phyloP scores from a whole-genome alignment of 2,797 vertebrate genomes.

The Crocodylus rhombifer region DNA sequence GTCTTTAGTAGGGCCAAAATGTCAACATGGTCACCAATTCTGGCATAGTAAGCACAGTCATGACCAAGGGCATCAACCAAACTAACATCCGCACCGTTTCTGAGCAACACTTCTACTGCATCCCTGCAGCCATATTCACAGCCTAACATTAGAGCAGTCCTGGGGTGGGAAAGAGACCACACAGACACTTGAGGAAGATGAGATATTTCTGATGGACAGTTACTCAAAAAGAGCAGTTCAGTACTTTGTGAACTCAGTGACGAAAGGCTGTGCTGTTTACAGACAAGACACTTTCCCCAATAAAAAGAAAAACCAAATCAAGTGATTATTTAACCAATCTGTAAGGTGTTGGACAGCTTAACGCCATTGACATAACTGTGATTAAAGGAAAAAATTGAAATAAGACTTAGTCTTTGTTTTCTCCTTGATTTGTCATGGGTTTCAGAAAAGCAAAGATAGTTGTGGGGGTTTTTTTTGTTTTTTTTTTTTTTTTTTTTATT shows the following conservation, averaged over 20 bases:
- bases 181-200: accelerated
- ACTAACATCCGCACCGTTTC: constrained; percentile 86
- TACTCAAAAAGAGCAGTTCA: accelerated
- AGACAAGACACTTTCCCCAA: background rate
- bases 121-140: constrained; percentile 95
- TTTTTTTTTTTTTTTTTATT: accelerated
- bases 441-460: no score
- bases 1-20: constrained; percentile 88
- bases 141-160: constrained; percentile 94
- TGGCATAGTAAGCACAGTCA: constrained; percentile 92
- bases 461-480: no score
- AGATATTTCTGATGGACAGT: accelerated
- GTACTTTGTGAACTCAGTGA: background rate
- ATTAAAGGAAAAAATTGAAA: background rate
- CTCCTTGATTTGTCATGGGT: no score
- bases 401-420: background rate
- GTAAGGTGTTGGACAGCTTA: background rate
- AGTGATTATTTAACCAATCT: accelerated
- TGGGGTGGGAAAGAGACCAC: constrained; percentile 48
- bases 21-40: constrained; percentile 92
- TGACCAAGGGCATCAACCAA: constrained; percentile 89
- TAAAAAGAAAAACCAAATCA: background rate
- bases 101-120: constrained; percentile 93
- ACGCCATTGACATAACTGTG: no score
- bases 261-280: background rate